Evolutionary conservation across 2,113 vertebrate species (phyloP), one percentile per base, ranked within the genome.

Genomic region (Hydropotes inermis): DNA sequence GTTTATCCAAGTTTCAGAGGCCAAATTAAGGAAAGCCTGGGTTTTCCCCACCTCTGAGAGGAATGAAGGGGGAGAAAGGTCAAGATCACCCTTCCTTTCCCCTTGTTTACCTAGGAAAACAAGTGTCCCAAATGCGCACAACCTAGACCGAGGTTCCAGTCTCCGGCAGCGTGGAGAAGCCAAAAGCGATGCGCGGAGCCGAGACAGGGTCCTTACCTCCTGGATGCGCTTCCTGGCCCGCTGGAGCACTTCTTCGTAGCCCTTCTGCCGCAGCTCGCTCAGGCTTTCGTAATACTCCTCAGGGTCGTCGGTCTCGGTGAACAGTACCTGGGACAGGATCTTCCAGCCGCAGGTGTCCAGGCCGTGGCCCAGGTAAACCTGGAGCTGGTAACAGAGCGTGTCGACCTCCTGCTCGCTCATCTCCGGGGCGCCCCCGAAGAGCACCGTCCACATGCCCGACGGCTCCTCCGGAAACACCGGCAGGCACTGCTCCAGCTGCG

Each of bases 261-360:
- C 99, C 79, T 99, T 99, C 95, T 99, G 99, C 82, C 99, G 98
- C 97, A 99, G 99, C 98, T 99, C 99, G 30, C 99, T 99, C 95
- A 99, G 98, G 96, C 99, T 99, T 98, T 99, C 99, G 6, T 99
- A 99, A 97, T 99, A 99, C 97, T 99, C 99, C 91, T 99, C 99
- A 0, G 99, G 99, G 98, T 99, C 99, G 28, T 99, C 99, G 3
- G 99, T 98, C 97, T 99, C 99, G 0, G 99, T 99, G 98, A 99
- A 99, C 0, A 99, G 99, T 25, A 99, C 99, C 98, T 99, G 99
- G 0, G 99, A 99, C 6, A 99, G 99, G 78, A 99, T 99, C 99
- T 99, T 99, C 99, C 99, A 99, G 17, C 99, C 99, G 96, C 99
- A 99, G 87, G 99, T 99, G 98, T 99, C 99, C 97, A 99, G 98